A percentile compares a stretch with the other conserved stretches of the same genome.
These are phyloP conservation scores for Anableps anableps DNA, from an alignment of 2,797 vertebrate species.

Conservation along the genomic window DNA sequence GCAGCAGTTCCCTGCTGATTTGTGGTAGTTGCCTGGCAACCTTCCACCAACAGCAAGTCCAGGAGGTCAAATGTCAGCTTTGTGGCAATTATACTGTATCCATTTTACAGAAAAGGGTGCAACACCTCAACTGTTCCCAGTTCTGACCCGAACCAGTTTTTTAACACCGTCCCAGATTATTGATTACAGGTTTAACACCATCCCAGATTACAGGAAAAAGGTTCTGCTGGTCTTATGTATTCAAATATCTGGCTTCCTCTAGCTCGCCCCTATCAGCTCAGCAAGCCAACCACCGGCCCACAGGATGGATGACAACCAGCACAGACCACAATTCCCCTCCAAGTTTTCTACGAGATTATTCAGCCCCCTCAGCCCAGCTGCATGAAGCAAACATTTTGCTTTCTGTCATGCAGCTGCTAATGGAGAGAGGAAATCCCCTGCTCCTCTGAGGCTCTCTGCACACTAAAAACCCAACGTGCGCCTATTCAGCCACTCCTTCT, in stretches of 20 bases:
- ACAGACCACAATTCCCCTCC: not conserved
- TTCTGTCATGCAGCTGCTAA: slow-evolving; percentile 7
- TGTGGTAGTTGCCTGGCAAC: not conserved
- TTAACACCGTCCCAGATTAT: not conserved
- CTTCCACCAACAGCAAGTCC: too few relatives aligned
- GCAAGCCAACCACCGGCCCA: not conserved
- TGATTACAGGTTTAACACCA: too few relatives aligned
- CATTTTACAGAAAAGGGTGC: not conserved
- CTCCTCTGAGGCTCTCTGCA: not conserved
- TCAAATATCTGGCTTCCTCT: not conserved
- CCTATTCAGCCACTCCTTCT: not conserved
- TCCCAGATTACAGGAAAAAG: not conserved
- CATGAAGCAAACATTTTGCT: not conserved
- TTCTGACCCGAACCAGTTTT: not conserved
- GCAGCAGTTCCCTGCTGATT: too few relatives aligned
- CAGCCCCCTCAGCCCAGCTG: not conserved
- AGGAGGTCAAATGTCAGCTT: not conserved
- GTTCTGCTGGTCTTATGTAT: not conserved
- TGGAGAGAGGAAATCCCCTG: slow-evolving; percentile 32
- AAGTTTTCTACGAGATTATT: not conserved
- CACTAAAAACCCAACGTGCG: not conserved
- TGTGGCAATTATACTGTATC: not conserved
- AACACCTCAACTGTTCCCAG: not conserved
- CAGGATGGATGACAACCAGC: not conserved
- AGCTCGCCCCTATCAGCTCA: not conserved